phyloP scores from a whole-genome alignment of 2,888 invertebrate species.

The Cheilosia grossa region DNA sequence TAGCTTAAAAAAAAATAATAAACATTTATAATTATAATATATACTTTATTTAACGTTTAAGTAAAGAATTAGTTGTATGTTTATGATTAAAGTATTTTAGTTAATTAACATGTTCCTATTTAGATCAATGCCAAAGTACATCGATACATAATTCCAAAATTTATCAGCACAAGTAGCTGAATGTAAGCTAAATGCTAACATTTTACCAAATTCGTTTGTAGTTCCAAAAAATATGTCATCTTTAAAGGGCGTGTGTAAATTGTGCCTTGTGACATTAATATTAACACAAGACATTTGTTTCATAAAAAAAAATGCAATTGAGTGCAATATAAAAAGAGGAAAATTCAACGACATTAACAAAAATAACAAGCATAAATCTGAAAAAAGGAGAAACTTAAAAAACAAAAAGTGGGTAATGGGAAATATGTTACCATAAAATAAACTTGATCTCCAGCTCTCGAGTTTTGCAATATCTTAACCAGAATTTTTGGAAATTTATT shows the following conservation, averaged over 20 bases:
- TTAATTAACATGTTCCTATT: conserved; percentile 47
- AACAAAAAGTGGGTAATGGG: no score
- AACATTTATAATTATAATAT: conserved; percentile 45
- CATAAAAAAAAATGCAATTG: not conserved
- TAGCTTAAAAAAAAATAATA: conserved; percentile 32
- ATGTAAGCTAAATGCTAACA: conserved; percentile 60
- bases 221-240: conserved; percentile 43
- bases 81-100: conserved; percentile 42
- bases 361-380: no score
- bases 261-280: conserved; percentile 38
- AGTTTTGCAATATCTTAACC: no score
- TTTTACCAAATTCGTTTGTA: conserved; percentile 62
- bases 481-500: no score
- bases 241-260: conserved; percentile 26
- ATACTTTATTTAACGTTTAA: conserved; percentile 38
- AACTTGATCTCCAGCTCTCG: no score
- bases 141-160: conserved; percentile 74
- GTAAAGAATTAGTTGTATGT: conserved; percentile 62
- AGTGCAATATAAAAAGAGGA: not conserved
- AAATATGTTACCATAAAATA: no score
- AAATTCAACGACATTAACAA: not conserved
- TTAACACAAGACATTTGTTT: conserved; percentile 2
- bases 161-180: conserved; percentile 72
- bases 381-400: no score
- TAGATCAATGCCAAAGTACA: conserved; percentile 66